Base-by-base conservation (phyloP, 2,888 invertebrate genomes). In the Torymus aiolomorphi region DNA sequence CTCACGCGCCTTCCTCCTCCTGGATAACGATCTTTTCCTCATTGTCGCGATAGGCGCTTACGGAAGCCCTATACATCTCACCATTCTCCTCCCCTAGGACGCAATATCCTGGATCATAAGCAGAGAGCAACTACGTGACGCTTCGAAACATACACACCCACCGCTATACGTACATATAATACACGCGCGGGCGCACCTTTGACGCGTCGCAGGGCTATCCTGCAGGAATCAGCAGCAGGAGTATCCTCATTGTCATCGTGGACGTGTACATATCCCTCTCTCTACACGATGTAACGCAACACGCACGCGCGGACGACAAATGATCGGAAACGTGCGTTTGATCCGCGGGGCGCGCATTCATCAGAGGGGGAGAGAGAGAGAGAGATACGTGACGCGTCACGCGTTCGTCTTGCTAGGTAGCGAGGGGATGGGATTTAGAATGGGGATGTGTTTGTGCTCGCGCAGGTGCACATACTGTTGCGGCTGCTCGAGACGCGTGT, bases 301-400 rank as follows among this genome's bases (percentile, higher is more conserved):
- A 8, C 31, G 31, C 31, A 5, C 42, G 42, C 42, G 70, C 65
- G 49, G 24, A 51, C 83, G 83, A 84, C 84, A 83, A 84, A 84
- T 83, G 83, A 81, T 83, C 84, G 84, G 84, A 84, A 83, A 84
- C 83, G 83, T 82, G 83, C 82, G 80, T 83, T 83, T 80, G 83
- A 71, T 83, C 80, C 82, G 80, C 79, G 78, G 59, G 18, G 75
- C 24, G 61, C 31, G 70, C 70, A 76, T 70, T 76, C 76, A 63
- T 76, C 70, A 63, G 13, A 14, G 61, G 24, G 18, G 3, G 10
- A 14, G n/a, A 57, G 75, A 5, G 42, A 8, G 42, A 8, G 42
- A 8, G 42, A 42, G 75, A 75, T 75, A 52, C 59, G 67, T 52
- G 75, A 74, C 74, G 56, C 74, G 66, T 74, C 74, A 74, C 65